phyloP scores from a whole-genome alignment of 2,113 vertebrate genomes.

The Bos taurus region DNA sequence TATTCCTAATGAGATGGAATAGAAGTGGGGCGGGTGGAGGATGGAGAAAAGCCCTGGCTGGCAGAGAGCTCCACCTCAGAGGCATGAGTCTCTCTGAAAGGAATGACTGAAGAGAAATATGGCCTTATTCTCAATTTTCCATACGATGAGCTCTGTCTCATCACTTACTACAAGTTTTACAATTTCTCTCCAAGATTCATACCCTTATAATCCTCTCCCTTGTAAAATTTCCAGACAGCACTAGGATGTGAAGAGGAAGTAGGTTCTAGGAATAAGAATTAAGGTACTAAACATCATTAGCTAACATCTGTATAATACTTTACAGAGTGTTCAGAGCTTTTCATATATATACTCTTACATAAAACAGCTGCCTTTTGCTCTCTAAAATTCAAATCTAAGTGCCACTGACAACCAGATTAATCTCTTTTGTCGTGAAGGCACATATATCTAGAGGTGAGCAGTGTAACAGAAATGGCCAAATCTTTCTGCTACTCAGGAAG shows the following conservation, averaged over 20 bases:
- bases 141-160: background rate
- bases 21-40: background rate
- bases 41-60: background rate
- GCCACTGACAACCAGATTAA: background rate
- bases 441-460: background rate
- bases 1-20: background rate
- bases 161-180: background rate
- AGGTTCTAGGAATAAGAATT: slow-evolving; percentile 17
- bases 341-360: background rate
- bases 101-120: background rate
- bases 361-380: background rate
- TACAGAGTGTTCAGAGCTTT: background rate
- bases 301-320: background rate
- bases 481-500: background rate
- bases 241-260: background rate
- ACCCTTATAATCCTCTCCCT: slow-evolving; percentile 1
- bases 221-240: background rate
- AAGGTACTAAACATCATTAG: background rate
- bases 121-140: background rate
- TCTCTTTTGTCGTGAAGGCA: background rate
- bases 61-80: background rate
- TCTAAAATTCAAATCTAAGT: background rate
- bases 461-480: background rate
- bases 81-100: background rate
- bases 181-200: slow-evolving; percentile 10